These are phyloP conservation scores for Theretra japonica DNA, from an alignment of 2,888 invertebrate genomes.

Conservation along the genomic window DNA sequence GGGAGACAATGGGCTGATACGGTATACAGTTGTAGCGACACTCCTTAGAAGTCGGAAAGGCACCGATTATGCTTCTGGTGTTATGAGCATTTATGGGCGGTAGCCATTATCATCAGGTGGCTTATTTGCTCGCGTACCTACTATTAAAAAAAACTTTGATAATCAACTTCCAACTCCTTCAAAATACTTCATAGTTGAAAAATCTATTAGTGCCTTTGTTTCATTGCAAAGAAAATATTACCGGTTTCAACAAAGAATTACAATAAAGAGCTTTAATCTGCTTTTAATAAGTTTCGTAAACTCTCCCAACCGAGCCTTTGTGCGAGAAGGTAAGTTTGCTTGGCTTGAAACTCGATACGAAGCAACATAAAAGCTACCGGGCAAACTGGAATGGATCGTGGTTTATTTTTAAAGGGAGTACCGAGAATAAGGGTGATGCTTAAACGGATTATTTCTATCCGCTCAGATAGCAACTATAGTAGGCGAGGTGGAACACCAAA, in stretches of 20 bases:
- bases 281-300: conserved; percentile 44
- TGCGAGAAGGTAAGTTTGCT: conserved; percentile 12
- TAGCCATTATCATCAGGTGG: too few relatives aligned
- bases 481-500: too few relatives aligned
- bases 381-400: not conserved
- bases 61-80: too few relatives aligned
- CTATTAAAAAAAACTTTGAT: too few relatives aligned
- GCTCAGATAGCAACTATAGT: too few relatives aligned
- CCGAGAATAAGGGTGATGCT: not conserved
- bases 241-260: conserved; percentile 45
- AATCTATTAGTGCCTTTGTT: not conserved
- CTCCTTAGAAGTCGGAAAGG: too few relatives aligned
- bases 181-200: not conserved
- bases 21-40: too few relatives aligned
- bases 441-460: too few relatives aligned
- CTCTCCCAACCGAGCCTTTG: conserved; percentile 19
- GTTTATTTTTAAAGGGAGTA: not conserved
- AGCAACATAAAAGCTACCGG: not conserved
- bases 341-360: conserved; percentile 30
- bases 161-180: too few relatives aligned
- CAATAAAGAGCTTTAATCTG: conserved; percentile 45
- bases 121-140: too few relatives aligned
- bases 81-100: too few relatives aligned
- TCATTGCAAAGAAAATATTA: conserved; percentile 36
- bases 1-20: too few relatives aligned